Percentiles rank a stretch among this genome's conserved stretches.
Evolutionary conservation across 64 coral and sea anemone genomes (phyloP).

Genomic region (Acropora yongei): DNA sequence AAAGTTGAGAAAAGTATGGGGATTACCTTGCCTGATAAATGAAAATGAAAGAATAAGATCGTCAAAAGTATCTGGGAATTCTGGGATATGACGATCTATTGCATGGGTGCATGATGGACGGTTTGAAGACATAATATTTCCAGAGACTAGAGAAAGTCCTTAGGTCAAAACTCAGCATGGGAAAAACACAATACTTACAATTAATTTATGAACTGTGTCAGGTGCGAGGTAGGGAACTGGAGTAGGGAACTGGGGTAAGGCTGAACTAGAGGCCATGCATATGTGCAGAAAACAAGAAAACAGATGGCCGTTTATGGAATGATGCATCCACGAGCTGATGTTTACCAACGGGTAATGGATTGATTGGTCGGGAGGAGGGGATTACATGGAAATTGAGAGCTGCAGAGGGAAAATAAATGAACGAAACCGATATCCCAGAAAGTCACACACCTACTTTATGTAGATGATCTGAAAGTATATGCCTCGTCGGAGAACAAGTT

Average conservation of each 20-base stretch:
- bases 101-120: neutral
- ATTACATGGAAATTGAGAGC: no score
- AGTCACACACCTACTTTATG: no score
- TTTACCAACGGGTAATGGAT: neutral
- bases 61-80: constrained; percentile 4
- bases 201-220: constrained; percentile 22
- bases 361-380: constrained; percentile 29
- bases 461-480: no score
- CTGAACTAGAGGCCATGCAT: constrained; percentile 14
- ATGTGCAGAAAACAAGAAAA: constrained; percentile 52
- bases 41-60: neutral
- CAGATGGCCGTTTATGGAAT: constrained; percentile 5
- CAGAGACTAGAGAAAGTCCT: neutral
- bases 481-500: no score
- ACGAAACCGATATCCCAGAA: no score
- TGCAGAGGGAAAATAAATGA: neutral
- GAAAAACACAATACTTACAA: constrained; percentile 18
- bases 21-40: constrained; percentile 12
- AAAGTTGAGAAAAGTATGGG: neutral
- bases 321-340: neutral
- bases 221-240: constrained; percentile 41
- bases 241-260: constrained; percentile 29
- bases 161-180: neutral
- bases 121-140: neutral
- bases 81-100: neutral